Evolutionary conservation across 1,140 invertebrate genomes (phyloP).

Genomic region (Achroia grisella): DNA sequence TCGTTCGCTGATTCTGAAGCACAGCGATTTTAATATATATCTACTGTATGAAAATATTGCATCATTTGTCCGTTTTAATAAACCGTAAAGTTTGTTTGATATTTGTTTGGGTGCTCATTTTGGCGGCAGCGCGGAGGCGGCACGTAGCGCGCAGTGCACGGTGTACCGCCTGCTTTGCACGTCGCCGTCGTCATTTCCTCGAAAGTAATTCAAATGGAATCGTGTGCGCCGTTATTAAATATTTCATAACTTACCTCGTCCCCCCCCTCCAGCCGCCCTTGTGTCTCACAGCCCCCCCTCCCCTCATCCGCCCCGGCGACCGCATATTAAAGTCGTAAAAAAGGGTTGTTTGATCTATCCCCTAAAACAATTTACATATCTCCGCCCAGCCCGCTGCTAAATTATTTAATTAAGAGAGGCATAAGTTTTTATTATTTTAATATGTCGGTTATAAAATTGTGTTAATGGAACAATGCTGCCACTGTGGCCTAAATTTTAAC

Average conservation of each 20-base stretch:
- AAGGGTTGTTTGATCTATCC: slow-evolving; percentile 75
- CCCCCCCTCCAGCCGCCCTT: slow-evolving; percentile 17
- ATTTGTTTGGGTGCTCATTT: slow-evolving; percentile 34
- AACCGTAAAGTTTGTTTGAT: slow-evolving; percentile 33
- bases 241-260: slow-evolving; percentile 69
- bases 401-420: slow-evolving; percentile 76
- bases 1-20: too few relatives aligned
- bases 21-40: too few relatives aligned
- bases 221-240: slow-evolving; percentile 73
- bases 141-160: slow-evolving; percentile 17
- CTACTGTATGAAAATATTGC: slow-evolving; percentile 14
- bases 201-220: slow-evolving; percentile 74
- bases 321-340: slow-evolving; percentile 75
- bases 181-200: slow-evolving; percentile 71
- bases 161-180: slow-evolving; percentile 45
- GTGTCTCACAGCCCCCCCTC: slow-evolving; percentile 32
- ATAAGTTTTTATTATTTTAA: slow-evolving; percentile 76
- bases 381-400: slow-evolving; percentile 66
- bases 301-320: slow-evolving; percentile 42
- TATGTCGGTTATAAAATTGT: slow-evolving; percentile 69
- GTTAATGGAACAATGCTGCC: slow-evolving; percentile 62
- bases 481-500: slow-evolving; percentile 44
- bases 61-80: slow-evolving; percentile 28
- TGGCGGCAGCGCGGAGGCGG: slow-evolving; percentile 13
- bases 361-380: slow-evolving; percentile 75